These are phyloP conservation scores for Ochotona curzoniae DNA, from an alignment of 2,113 vertebrate genomes.

Conservation along the genomic window DNA sequence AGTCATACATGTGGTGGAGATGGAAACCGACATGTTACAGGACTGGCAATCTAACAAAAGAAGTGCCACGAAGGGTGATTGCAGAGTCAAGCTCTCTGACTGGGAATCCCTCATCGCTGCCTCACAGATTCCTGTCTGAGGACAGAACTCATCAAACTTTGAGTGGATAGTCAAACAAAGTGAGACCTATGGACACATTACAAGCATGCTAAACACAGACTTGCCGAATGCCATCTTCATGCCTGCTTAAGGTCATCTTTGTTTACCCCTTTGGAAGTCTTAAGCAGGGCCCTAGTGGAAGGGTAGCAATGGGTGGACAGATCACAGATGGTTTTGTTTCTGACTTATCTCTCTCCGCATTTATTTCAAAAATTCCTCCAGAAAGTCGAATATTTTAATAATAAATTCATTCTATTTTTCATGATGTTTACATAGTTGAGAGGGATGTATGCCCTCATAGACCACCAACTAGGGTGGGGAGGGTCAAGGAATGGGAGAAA, in stretches of 20 bases:
- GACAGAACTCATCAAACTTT: not conserved
- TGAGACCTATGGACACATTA: not conserved
- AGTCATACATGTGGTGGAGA: constrained; percentile 3
- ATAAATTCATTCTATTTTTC: too few relatives aligned
- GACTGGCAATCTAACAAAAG: not conserved
- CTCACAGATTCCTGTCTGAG: not conserved
- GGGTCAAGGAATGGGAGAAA: too few relatives aligned
- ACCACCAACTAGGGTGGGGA: too few relatives aligned
- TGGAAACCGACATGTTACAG: not conserved
- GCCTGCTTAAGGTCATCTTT: not conserved
- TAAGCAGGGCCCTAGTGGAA: not conserved
- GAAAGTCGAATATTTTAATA: not conserved
- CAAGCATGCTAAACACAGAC: constrained; percentile 13
- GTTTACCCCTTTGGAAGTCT: not conserved
- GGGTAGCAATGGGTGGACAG: not conserved
- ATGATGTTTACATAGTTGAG: too few relatives aligned
- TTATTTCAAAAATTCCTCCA: not conserved
- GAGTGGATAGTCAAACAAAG: not conserved
- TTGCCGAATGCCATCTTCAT: not conserved
- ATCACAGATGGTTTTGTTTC: not conserved
- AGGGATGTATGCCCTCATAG: too few relatives aligned
- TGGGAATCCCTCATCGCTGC: not conserved
- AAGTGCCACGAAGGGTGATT: not conserved
- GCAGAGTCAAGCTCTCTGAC: not conserved
- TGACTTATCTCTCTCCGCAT: not conserved